Conservation (phyloP, 2,888 invertebrate species). For the Mythimna lalbum region DNA sequence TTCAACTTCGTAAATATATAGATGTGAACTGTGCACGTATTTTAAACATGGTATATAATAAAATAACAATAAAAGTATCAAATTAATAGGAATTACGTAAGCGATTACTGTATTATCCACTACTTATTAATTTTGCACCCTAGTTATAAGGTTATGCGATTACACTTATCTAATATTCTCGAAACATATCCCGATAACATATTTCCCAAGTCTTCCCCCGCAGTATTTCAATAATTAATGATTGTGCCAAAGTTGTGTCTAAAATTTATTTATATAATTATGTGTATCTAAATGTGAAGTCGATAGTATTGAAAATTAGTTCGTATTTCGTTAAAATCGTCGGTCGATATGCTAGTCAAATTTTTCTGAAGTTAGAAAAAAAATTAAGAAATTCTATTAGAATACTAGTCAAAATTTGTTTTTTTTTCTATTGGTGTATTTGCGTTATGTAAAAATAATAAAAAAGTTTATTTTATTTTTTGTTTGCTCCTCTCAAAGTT, state of each 20-base stretch:
- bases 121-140: constrained; percentile 87
- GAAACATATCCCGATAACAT: constrained; percentile 86
- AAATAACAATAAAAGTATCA: constrained; percentile 65
- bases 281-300: constrained; percentile 72
- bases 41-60: constrained; percentile 52
- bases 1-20: constrained; percentile 62
- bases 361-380: constrained; percentile 82
- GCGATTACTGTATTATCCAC: constrained; percentile 78
- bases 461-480: constrained; percentile 73
- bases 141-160: constrained; percentile 82
- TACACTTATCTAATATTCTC: constrained; percentile 77
- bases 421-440: constrained; percentile 79
- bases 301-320: constrained; percentile 71
- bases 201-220: constrained; percentile 88
- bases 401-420: constrained; percentile 88
- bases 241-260: constrained; percentile 88
- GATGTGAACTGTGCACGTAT: constrained; percentile 47
- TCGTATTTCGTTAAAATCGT: constrained; percentile 75
- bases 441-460: constrained; percentile 70
- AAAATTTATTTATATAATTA: constrained; percentile 69
- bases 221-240: constrained; percentile 85
- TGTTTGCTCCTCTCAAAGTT: constrained; percentile 75
- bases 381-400: constrained; percentile 71
- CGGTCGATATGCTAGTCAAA: constrained; percentile 87
- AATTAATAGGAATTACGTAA: constrained; percentile 67